Conservation (phyloP, 2,113 vertebrate species). For the Perca fluviatilis region DNA sequence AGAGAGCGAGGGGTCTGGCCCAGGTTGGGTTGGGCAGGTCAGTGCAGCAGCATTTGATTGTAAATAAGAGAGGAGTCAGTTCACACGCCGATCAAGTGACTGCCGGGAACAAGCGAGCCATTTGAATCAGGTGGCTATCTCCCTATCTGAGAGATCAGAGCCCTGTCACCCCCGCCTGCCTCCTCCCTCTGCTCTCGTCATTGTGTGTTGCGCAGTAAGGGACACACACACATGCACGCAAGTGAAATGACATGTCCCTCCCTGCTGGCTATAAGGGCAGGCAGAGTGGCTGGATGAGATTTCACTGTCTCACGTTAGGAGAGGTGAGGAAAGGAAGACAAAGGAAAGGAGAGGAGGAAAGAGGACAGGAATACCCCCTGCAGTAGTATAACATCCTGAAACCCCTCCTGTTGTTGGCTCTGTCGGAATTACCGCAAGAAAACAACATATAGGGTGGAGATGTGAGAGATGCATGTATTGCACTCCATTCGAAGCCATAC, state of each 20-base stretch:
- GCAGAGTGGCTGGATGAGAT: conserved; percentile 86
- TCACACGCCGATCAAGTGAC: conserved; percentile 94
- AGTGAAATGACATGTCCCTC: conserved; percentile 89
- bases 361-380: conserved; percentile 42
- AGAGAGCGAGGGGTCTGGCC: conserved; percentile 40
- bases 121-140: conserved; percentile 94
- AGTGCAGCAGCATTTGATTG: conserved; percentile 83
- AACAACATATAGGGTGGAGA: background rate
- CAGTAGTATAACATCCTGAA: conserved; percentile 49
- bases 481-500: background rate
- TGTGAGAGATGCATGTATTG: background rate
- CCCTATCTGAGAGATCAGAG: conserved; percentile 91
- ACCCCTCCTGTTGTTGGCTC: conserved; percentile 8
- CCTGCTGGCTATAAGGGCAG: conserved; percentile 71
- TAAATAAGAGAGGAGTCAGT: conserved; percentile 90
- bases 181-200: conserved; percentile 69
- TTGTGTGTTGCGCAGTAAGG: conserved; percentile 71
- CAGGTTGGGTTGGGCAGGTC: conserved; percentile 76
- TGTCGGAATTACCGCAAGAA: background rate
- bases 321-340: conserved; percentile 44
- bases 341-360: conserved; percentile 20
- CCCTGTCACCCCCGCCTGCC: conserved; percentile 80
- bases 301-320: conserved; percentile 86
- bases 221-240: conserved; percentile 47
- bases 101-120: conserved; percentile 90